These are phyloP conservation scores for Petroica traversi DNA, from an alignment of 2,113 vertebrate genomes.

Conservation along the genomic window DNA sequence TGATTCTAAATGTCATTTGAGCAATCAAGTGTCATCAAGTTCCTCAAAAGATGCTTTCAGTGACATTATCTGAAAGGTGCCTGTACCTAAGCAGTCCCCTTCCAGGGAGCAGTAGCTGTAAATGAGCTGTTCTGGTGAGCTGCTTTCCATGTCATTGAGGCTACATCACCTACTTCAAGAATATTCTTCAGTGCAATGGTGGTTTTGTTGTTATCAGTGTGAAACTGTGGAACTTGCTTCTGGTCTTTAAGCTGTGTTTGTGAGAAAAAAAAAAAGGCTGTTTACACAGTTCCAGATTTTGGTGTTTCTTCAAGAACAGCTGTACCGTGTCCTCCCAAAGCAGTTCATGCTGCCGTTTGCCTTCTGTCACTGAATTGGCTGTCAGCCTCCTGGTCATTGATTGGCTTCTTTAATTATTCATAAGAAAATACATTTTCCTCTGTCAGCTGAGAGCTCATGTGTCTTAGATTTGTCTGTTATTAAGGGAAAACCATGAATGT, in stretches of 20 bases:
- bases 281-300: background rate
- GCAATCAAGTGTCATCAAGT: background rate
- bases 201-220: background rate
- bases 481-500: background rate
- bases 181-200: background rate
- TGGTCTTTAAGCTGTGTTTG: background rate
- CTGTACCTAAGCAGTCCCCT: background rate
- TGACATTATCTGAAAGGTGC: background rate
- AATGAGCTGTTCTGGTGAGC: background rate
- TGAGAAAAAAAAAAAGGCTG: background rate
- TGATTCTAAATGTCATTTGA: background rate
- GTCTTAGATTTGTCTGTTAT: background rate
- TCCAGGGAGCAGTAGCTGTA: background rate
- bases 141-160: fast-evolving
- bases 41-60: background rate
- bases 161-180: background rate
- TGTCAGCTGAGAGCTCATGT: background rate
- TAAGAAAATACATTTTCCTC: background rate
- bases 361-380: background rate
- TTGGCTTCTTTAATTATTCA: background rate
- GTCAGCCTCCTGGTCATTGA: background rate
- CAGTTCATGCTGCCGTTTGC: background rate
- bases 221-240: background rate
- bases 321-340: background rate
- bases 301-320: background rate